Base-by-base conservation (phyloP, 2,797 vertebrate genomes). In the Parauchenoglanis punctatus region DNA sequence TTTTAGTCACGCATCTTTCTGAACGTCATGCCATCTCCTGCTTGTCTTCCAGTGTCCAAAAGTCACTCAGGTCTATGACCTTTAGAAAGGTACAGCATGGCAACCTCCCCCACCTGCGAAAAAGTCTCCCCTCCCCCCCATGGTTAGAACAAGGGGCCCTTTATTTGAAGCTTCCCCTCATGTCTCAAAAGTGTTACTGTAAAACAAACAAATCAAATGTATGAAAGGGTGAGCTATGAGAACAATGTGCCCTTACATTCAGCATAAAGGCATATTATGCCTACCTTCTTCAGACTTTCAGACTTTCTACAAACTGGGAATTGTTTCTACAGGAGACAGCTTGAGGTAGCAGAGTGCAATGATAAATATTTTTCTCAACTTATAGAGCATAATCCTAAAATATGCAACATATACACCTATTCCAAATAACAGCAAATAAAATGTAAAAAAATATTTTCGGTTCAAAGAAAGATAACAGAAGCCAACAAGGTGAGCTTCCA, bases 21-120 rank as follows among this genome's bases (percentile, higher is more conserved):
- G 92, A 94, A 94, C 93, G 94, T 93, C 87, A 93, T 91, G 82
- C 83, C 70, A 91, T 76, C 86, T 58, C 85, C 65, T 90, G 70
- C 76, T 59, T 89, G 88, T 87, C 89, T 89, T 89, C 77, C 77
- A 72, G 88, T 68, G 82, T 91, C 93, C 93, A 95, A 96, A 95
- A 95, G 93, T 92, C 94, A 94, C 91, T 92, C 87, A 76, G 87
- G 90, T 88, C 86, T 87, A 86, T 96, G 94, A 96, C 95, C 95
- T 96, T 96, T 95, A 90, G 76, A 87, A 90, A 92, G 88, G 82
- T 72, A 84, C 31, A 89, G 84, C 10, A 15, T 25, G 7, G 18
- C 6, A 18, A 83, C 59, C 72, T 77, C 58, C 7, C 81, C 65
- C 46, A 83, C 81, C 81, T 54, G 78, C 44, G 35, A 35, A 59